phyloP scores from a whole-genome alignment of 2,888 invertebrate genomes.

The Ormia ochracea region DNA sequence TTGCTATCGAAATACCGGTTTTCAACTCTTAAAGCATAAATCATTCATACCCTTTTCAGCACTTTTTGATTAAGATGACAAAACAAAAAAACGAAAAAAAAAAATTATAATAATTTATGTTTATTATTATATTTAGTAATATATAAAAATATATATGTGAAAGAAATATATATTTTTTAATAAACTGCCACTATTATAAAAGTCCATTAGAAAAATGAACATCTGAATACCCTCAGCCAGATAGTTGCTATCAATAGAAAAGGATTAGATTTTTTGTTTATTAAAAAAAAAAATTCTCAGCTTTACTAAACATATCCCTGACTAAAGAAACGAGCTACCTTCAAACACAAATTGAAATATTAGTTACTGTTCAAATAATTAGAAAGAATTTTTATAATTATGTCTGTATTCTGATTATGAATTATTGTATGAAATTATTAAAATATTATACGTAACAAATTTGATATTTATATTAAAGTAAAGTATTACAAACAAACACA shows the following conservation, averaged over 20 bases:
- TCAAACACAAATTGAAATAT: not conserved
- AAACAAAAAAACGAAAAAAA: too few relatives aligned
- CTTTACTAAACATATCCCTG: conserved; percentile 34
- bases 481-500: not conserved
- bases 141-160: not conserved
- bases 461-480: conserved; percentile 15
- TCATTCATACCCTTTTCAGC: too few relatives aligned
- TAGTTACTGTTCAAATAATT: conserved; percentile 16
- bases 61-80: too few relatives aligned
- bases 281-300: not conserved
- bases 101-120: too few relatives aligned
- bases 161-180: not conserved
- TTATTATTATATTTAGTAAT: too few relatives aligned
- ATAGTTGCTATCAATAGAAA: conserved; percentile 2
- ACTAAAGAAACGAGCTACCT: conserved; percentile 39
- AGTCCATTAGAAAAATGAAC: not conserved
- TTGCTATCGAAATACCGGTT: too few relatives aligned
- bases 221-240: not conserved
- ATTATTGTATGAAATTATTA: conserved; percentile 22
- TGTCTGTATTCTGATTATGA: not conserved
- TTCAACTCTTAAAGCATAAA: too few relatives aligned
- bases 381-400: not conserved
- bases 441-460: not conserved
- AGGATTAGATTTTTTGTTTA: not conserved
- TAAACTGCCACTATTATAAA: conserved; percentile 33